Conservation (phyloP, 2,797 vertebrate species). For the Epinephelus malabaricus region DNA sequence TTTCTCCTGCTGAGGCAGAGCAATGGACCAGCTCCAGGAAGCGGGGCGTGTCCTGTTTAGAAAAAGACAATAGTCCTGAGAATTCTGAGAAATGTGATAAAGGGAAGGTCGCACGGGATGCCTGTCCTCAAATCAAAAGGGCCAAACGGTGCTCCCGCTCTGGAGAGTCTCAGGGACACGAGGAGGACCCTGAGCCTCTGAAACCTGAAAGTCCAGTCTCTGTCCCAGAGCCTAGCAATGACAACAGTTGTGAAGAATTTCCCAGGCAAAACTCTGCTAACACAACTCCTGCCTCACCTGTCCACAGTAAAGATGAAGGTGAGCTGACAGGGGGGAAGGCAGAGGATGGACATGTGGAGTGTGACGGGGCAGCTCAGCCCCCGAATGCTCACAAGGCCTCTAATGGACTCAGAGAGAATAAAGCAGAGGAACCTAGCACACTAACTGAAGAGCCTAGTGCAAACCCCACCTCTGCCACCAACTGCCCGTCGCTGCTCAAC, state of each 20-base stretch:
- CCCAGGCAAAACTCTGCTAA: conserved; percentile 60
- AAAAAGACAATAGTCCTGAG: conserved; percentile 90
- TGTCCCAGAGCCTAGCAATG: conserved; percentile 82
- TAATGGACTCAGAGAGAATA: conserved; percentile 92
- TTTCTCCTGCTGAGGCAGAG: conserved; percentile 85
- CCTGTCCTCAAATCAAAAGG: conserved; percentile 92
- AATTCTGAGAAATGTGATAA: conserved; percentile 91
- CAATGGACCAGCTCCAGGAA: conserved; percentile 92
- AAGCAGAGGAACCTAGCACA: conserved; percentile 82
- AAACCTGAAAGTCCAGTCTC: conserved; percentile 88
- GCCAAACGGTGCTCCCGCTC: conserved; percentile 93
- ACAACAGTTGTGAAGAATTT: conserved; percentile 90
- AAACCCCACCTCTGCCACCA: conserved; percentile 85
- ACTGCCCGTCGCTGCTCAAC: conserved; percentile 87
- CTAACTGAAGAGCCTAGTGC: conserved; percentile 87
- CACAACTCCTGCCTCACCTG: conserved; percentile 54
- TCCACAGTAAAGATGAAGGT: conserved; percentile 71
- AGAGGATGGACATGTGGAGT: conserved; percentile 61
- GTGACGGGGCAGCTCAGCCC: conserved; percentile 81
- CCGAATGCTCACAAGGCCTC: conserved; percentile 89
- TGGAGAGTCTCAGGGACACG: conserved; percentile 90
- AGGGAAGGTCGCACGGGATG: conserved; percentile 78
- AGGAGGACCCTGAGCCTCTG: conserved; percentile 84
- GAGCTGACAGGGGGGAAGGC: conserved; percentile 77
- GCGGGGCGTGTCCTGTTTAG: conserved; percentile 91